Evolutionary conservation across 2,113 vertebrate species (phyloP).

Genomic region (Microtus richardsoni): DNA sequence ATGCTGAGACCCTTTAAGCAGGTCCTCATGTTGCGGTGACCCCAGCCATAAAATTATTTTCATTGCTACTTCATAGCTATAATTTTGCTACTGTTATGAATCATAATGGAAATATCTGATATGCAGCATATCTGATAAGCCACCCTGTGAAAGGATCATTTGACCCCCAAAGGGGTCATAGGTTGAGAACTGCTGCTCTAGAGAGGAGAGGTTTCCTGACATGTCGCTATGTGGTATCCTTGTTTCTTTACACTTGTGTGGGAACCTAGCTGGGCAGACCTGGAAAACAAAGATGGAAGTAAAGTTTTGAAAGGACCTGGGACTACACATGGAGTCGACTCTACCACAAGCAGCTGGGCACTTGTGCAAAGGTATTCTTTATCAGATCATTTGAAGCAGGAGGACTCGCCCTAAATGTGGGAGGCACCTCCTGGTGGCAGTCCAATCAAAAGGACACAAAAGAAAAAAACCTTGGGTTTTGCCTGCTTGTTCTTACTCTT

Average conservation of each 20-base stretch:
- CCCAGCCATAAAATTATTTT: background rate
- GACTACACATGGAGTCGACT: too few species aligned
- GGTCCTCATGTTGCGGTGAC: background rate
- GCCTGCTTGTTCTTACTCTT: background rate
- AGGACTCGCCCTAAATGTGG: background rate
- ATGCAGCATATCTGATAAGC: too few species aligned
- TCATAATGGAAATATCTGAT: background rate
- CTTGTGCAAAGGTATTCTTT: background rate
- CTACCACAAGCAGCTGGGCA: background rate
- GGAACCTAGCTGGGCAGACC: background rate
- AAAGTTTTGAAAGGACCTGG: background rate
- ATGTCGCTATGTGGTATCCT: too few species aligned
- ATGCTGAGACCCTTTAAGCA: background rate
- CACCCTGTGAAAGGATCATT: background rate
- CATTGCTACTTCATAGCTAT: background rate
- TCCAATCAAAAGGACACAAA: background rate
- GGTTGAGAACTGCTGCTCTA: background rate
- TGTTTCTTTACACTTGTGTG: background rate
- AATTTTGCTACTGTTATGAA: background rate
- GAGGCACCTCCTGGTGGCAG: background rate
- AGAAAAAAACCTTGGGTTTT: background rate
- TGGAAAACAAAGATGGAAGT: background rate
- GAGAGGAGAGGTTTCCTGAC: background rate
- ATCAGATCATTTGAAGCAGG: background rate
- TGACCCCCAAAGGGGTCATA: background rate